These are phyloP conservation scores for Sapayoa aenigma DNA, from an alignment of 2,113 vertebrate genomes.

Conservation along the genomic window DNA sequence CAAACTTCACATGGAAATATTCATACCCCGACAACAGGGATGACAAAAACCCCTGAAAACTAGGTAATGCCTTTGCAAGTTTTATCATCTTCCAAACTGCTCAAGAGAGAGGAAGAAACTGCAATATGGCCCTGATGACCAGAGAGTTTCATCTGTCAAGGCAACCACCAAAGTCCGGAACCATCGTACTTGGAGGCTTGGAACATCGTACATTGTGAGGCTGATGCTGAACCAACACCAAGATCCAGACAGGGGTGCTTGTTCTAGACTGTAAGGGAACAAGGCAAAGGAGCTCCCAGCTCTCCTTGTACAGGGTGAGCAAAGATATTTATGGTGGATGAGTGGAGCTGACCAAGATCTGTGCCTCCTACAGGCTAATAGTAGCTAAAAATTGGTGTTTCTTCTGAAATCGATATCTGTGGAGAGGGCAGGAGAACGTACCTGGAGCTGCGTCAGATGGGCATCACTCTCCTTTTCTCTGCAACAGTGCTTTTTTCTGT, in stretches of 20 bases:
- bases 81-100: not conserved
- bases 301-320: not conserved
- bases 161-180: not conserved
- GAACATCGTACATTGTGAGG: accelerated
- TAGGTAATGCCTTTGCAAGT: not conserved
- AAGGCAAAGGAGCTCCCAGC: not conserved
- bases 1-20: not conserved
- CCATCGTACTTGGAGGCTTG: not conserved
- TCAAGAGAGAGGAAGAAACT: not conserved
- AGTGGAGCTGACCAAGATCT: not conserved
- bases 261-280: not conserved
- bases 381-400: not conserved
- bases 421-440: not conserved
- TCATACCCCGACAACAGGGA: not conserved
- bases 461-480: not conserved
- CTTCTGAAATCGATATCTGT: not conserved
- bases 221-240: not conserved
- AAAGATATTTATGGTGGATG: not conserved
- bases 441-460: not conserved
- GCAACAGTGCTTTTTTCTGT: not conserved
- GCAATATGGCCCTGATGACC: not conserved
- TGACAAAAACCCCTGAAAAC: not conserved
- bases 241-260: not conserved
- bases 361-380: not conserved
- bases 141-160: not conserved